These are phyloP conservation scores for Panthera uncia DNA, from an alignment of 2,113 vertebrate species.

Conservation along the genomic window DNA sequence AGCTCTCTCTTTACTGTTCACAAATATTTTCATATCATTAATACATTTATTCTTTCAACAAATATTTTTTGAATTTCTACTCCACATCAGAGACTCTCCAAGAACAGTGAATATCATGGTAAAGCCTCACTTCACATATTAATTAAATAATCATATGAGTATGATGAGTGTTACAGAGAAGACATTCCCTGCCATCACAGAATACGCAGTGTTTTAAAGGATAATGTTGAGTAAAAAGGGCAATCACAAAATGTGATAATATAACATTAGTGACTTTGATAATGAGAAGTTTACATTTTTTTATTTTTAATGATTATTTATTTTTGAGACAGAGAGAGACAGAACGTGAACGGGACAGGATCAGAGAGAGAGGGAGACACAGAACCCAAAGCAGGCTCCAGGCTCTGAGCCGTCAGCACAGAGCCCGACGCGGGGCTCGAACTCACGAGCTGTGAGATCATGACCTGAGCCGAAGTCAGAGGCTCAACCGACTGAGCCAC, in stretches of 20 bases:
- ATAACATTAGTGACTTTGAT: not conserved
- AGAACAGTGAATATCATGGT: not conserved
- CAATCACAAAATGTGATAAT: not conserved
- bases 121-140: not conserved
- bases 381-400: too few relatives aligned
- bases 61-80: not conserved
- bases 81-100: not conserved
- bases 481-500: too few relatives aligned
- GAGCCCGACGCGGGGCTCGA: too few relatives aligned
- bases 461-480: too few relatives aligned
- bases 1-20: not conserved
- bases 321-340: too few relatives aligned
- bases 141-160: not conserved
- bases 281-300: not conserved
- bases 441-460: too few relatives aligned
- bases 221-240: not conserved
- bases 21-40: not conserved
- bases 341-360: too few relatives aligned
- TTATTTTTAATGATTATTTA: too few relatives aligned
- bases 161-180: not conserved
- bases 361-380: too few relatives aligned
- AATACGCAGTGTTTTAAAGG: not conserved
- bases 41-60: not conserved
- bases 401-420: too few relatives aligned
- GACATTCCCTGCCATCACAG: not conserved